Conservation (phyloP, 2,888 invertebrate genomes). For the Julus scanicus region DNA sequence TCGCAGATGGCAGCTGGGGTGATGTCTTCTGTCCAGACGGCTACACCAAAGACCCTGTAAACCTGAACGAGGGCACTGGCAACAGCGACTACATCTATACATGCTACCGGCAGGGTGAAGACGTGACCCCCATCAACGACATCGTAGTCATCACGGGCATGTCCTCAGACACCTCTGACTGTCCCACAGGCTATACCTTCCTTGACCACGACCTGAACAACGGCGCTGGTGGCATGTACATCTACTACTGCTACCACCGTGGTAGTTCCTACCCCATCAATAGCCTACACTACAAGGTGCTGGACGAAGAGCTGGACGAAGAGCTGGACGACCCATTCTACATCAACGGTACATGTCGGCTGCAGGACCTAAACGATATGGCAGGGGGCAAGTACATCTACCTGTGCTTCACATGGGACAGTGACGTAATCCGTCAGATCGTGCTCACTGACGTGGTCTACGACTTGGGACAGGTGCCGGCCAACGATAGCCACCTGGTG, state of each 20-base stretch:
- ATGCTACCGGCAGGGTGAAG: not conserved
- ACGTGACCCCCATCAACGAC: slow-evolving; percentile 7
- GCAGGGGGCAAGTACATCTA: not conserved
- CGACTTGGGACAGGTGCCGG: not conserved
- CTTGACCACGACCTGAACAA: not conserved
- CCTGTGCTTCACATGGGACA: not conserved
- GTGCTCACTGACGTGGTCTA: not conserved
- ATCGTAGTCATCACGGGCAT: not conserved
- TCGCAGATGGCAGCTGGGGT: not conserved
- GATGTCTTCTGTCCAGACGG: not conserved
- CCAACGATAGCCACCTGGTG: not conserved
- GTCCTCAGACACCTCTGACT: not conserved
- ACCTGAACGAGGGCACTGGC: not conserved
- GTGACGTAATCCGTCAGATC: not conserved
- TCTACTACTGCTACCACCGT: not conserved
- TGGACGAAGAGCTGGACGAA: no score
- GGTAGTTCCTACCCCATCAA: not conserved
- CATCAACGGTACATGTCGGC: not conserved
- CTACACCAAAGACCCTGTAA: not conserved
- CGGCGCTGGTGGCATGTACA: not conserved
- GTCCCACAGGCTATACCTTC: not conserved
- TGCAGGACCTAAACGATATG: not conserved
- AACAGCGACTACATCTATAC: not conserved
- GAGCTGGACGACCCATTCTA: not conserved
- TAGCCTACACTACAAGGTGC: not conserved